These are phyloP conservation scores for Syrista parreyssii DNA, from an alignment of 2,888 invertebrate genomes.

Conservation along the genomic window DNA sequence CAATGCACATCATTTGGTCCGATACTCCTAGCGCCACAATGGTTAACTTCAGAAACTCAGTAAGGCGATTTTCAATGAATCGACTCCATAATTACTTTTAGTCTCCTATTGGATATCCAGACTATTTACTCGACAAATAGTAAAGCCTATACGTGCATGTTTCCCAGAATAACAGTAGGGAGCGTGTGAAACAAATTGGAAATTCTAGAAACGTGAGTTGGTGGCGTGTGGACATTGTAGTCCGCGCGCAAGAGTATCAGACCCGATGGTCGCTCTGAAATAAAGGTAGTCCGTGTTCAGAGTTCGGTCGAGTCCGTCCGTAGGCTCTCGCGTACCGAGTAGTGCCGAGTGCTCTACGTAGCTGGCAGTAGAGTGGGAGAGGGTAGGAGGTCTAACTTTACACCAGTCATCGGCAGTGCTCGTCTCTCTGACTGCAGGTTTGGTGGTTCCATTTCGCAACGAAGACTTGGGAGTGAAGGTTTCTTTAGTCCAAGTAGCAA, in stretches of 20 bases:
- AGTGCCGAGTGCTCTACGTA: constrained; percentile 1
- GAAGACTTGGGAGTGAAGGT: constrained; percentile 38
- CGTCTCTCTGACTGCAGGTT: constrained; percentile 48
- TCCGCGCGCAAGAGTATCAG: background rate
- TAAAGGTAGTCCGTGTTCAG: background rate
- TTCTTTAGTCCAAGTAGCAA: constrained; percentile 24
- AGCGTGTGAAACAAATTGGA: background rate
- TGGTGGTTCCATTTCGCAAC: constrained; percentile 39
- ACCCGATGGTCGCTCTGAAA: background rate
- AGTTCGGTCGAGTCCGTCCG: background rate
- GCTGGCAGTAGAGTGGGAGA: constrained; percentile 30
- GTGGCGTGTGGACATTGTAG: background rate
- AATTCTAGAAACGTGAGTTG: background rate
- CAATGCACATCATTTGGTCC: background rate
- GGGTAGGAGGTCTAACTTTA: constrained; percentile 52
- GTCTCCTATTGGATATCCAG: background rate
- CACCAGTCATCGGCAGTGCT: constrained; percentile 59
- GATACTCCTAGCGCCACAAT: background rate
- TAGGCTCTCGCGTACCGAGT: background rate
- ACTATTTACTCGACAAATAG: background rate
- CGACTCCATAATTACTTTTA: background rate
- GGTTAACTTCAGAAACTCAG: background rate
- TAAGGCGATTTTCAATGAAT: background rate
- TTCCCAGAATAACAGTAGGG: background rate
- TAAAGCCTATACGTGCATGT: background rate